Base-by-base conservation (phyloP, 2,888 invertebrate species). In the Troides helena region DNA sequence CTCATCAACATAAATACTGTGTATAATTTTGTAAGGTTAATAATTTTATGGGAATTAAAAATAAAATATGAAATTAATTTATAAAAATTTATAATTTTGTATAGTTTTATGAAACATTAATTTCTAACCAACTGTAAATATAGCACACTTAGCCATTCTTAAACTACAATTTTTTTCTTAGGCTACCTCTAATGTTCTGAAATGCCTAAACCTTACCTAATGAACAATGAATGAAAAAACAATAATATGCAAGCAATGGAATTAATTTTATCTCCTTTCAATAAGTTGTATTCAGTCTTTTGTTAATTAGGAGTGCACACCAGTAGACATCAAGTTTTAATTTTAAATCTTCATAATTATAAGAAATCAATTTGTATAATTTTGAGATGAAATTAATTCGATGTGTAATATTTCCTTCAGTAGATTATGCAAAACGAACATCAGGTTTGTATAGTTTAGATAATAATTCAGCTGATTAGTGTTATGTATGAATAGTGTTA, bases 101-200 rank as follows among this genome's bases (percentile, higher is more conserved):
- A 56, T 61, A 65, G 64, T 60, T 56, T 7, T 60, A 53, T 61
- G 25, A 61, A 53, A 18, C 46, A 63, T 63, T 65, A 57, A 59
- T 46, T 57, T 39, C 18, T 57, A 8, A 46, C 39, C 70, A 70
- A 66, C 53, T 70, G 70, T 70, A 70, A 66, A 70, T 65, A 67
- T 62, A 61, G 39, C 59, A 62, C 70, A 70, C 61, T 64, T 60
- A 66, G 23, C 36, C 7, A 64, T 12, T 50, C 56, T 57, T 23
- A 62, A 57, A 25, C 4, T 46, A 36, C 62, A 57, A 12, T 62
- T 30, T 62, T 65, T 65, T 56, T 56, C 18, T 59, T 61, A 46
- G 56, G 61, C 25, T 30, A 46, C 46, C 12, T 25, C 21, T 50
- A 68, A 25, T 64, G 59, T 60, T 60, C 64, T 64, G 60, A 64